Evolutionary conservation across 1,140 invertebrate species (phyloP), one percentile per base, ranked within the genome.

Genomic region (Thrips palmi): DNA sequence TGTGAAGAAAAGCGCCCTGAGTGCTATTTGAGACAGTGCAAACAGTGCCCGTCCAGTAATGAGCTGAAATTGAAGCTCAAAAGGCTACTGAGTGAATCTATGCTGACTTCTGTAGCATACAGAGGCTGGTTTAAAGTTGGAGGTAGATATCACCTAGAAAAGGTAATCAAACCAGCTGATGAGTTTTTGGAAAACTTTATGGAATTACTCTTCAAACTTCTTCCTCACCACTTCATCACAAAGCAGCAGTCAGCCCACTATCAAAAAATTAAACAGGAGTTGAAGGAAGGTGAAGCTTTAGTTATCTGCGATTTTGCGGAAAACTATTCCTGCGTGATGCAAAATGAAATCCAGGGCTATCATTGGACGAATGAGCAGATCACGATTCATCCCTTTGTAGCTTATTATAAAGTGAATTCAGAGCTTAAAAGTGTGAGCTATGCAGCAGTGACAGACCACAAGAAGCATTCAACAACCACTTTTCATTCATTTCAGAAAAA

Each of bases 351-450:
- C n/a, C 44, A 50, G 31, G 32, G 42, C 8, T 44, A 31, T 33
- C 48, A 53, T 32, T 53, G 46, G 42, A 36, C 24, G 5, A 53
- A 49, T 30, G 17, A 19, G 2, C 49, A 51, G 31, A 37, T 37
- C 11, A 53, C 49, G 3, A 25, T 53, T 14, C 49, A 53, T 45
- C 49, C 48, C 2, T 47, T 51, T 43, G 41, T 46, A 2, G 20
- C 43, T 5, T 43, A 48, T 31, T 45, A 30, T 31, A 45, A 38
- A 37, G 20, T 38, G 11, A 25, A 29, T 40, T 24, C 28, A 42
- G 29, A 28, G 35, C 21, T 43, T 23, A 18, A 39, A 18, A 23
- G 32, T 20, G 31, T 39, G 8, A 39, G 19, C 2, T 41, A 20
- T 22, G 19, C 37, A 27, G 33, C 50, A 12, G 38, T 48, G 10